A percentile compares a stretch with the other conserved stretches of the same genome.
Evolutionary conservation across 2,797 vertebrate species (phyloP).

Genomic region (Epinephelus awoara): DNA sequence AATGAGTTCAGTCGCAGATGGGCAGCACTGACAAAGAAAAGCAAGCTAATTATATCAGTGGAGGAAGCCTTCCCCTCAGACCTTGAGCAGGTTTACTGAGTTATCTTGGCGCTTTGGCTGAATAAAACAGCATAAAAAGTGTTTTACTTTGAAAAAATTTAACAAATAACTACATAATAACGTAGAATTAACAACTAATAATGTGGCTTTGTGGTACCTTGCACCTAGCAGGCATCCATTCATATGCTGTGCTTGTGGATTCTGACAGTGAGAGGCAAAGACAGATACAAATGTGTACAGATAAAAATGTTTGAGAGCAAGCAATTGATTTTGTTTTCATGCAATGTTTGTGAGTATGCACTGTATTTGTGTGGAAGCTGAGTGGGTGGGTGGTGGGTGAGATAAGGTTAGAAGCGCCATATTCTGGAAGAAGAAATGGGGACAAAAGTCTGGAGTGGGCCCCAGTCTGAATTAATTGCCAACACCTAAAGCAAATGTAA

Average conservation of each 20-base stretch:
- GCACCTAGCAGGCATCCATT: not conserved
- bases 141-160: not conserved
- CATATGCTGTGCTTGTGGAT: not conserved
- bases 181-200: not conserved
- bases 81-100: not conserved
- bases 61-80: conserved; percentile 52
- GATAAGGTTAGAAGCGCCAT: conserved; percentile 20
- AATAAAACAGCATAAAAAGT: not conserved
- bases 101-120: not conserved
- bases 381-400: conserved; percentile 32
- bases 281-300: conserved; percentile 18
- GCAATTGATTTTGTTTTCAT: conserved; percentile 33
- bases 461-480: conserved; percentile 74
- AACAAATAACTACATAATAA: not conserved
- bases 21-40: conserved; percentile 66
- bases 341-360: not conserved
- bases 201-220: not conserved
- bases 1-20: conserved; percentile 69
- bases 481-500: conserved; percentile 77
- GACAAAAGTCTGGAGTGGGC: conserved; percentile 58
- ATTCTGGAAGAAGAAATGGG: conserved; percentile 55
- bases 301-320: conserved; percentile 11
- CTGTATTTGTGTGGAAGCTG: conserved; percentile 25
- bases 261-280: not conserved
- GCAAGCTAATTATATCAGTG: conserved; percentile 66